Evolutionary conservation across 2,797 vertebrate genomes (phyloP).

Genomic region (Sebastes goodei): DNA sequence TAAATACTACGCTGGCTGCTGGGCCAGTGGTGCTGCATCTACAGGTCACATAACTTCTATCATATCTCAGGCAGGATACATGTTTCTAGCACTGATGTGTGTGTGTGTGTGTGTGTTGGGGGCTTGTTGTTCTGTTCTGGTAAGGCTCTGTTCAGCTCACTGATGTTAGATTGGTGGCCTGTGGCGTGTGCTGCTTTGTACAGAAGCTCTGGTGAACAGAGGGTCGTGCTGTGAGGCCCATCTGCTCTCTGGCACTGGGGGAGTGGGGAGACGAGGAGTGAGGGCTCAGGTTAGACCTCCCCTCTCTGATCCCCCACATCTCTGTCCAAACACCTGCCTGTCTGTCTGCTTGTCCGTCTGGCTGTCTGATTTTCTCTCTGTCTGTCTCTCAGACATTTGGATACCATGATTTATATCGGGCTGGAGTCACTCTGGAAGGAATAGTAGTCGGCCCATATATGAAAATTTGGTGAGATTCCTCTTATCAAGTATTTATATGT

Average conservation of each 20-base stretch:
- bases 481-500: background rate
- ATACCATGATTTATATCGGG: background rate
- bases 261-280: conserved; percentile 17
- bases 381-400: conserved; percentile 13
- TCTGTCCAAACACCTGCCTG: conserved; percentile 49
- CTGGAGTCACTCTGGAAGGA: background rate
- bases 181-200: conserved; percentile 51
- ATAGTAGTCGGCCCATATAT: background rate
- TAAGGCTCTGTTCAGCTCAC: conserved; percentile 21
- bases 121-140: background rate
- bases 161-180: conserved; percentile 54
- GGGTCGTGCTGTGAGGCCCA: conserved; percentile 69
- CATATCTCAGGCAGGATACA: background rate
- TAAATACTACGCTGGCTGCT: background rate
- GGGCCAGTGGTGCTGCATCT: background rate
- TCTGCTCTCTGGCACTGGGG: conserved; percentile 66
- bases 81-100: background rate
- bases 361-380: conserved; percentile 4
- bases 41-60: background rate
- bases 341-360: conserved; percentile 49
- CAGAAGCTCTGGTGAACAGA: conserved; percentile 57
- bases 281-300: conserved; percentile 43
- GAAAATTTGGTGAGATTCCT: background rate
- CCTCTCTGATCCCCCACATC: conserved; percentile 31
- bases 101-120: background rate